These are phyloP conservation scores for Plebejus anna DNA, from an alignment of 2,888 invertebrate species.

Conservation along the genomic window DNA sequence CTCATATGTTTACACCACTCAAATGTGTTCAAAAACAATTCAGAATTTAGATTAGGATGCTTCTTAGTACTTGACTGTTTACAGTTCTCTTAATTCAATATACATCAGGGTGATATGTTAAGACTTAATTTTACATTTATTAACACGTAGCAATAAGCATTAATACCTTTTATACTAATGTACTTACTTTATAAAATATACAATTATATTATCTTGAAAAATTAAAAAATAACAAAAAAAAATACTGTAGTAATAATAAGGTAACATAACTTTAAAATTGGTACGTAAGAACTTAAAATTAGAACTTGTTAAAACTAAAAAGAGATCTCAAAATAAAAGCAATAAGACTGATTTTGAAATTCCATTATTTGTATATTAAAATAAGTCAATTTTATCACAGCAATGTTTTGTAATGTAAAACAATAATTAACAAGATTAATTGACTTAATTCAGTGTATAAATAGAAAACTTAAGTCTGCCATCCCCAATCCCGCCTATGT, in stretches of 20 bases:
- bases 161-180: constrained; percentile 22
- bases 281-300: background rate
- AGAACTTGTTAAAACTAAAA: constrained; percentile 19
- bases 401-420: background rate
- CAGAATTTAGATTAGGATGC: constrained; percentile 27
- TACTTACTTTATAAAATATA: background rate
- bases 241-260: constrained; percentile 2
- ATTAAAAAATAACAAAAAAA: background rate
- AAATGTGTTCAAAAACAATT: constrained; percentile 30
- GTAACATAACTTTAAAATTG: background rate
- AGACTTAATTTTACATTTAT: constrained; percentile 19
- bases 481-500: constrained; percentile 16
- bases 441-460: constrained; percentile 7
- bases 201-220: constrained; percentile 8
- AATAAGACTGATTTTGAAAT: constrained; percentile 34
- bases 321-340: constrained; percentile 32
- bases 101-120: constrained; percentile 20
- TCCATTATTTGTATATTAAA: constrained; percentile 27
- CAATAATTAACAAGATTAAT: constrained; percentile 1
- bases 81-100: constrained; percentile 16
- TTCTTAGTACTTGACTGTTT: constrained; percentile 26
- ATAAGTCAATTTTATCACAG: constrained; percentile 26
- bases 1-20: constrained; percentile 30
- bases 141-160: constrained; percentile 1
- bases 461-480: constrained; percentile 10